Evolutionary conservation across 2,797 vertebrate genomes (phyloP).

Genomic region (Micrastur ruficollis): DNA sequence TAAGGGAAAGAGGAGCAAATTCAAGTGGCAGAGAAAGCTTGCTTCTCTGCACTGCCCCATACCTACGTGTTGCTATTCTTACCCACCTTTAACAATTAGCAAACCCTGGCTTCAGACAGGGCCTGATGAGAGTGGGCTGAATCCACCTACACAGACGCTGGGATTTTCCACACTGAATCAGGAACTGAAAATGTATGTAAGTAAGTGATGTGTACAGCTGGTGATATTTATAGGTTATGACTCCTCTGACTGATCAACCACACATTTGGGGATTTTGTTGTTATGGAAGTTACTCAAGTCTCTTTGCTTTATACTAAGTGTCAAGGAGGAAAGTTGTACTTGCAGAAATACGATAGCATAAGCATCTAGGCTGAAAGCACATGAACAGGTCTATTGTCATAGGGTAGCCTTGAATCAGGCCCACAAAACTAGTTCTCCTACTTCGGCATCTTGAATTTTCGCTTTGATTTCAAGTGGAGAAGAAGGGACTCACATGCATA

Average conservation of each 20-base stretch:
- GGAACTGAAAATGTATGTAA: background rate
- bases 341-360: background rate
- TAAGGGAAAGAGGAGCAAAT: background rate
- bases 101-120: background rate
- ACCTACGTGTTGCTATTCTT: background rate
- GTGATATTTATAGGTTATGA: background rate
- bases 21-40: background rate
- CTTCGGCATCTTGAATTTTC: background rate
- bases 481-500: background rate
- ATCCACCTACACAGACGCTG: background rate
- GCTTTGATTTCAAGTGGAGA: conserved; percentile 1
- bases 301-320: background rate
- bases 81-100: background rate
- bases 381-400: background rate
- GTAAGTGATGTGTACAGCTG: background rate
- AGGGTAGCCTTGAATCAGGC: background rate
- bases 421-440: background rate
- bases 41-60: background rate
- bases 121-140: background rate
- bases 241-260: background rate
- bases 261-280: background rate
- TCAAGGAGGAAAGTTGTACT: background rate
- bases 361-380: background rate
- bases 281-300: background rate
- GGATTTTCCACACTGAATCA: background rate